Percentiles rank a stretch among this genome's conserved stretches.
phyloP scores from a whole-genome alignment of 2,113 vertebrate genomes.

The Pycnonotus jocosus region DNA sequence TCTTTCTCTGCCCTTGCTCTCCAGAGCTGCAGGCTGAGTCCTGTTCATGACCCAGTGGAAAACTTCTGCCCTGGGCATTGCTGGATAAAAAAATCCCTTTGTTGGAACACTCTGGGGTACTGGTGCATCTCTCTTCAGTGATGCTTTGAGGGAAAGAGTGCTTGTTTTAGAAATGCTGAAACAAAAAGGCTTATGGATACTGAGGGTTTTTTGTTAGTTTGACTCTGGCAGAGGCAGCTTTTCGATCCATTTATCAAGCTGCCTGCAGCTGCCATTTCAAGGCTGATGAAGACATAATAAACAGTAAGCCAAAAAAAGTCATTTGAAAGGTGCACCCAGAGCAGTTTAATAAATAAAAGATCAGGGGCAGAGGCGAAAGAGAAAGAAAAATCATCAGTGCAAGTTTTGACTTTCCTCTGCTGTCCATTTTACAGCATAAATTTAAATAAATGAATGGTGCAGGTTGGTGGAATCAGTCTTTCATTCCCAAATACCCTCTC shows the following conservation, averaged over 20 bases:
- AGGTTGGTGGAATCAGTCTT: not conserved
- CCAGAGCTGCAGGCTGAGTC: not conserved
- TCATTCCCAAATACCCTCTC: not conserved
- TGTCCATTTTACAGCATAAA: not conserved
- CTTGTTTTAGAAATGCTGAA: not conserved
- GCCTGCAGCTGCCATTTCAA: slow-evolving; percentile 27
- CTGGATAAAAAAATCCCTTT: not conserved
- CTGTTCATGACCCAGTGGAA: not conserved
- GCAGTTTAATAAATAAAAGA: slow-evolving; percentile 20
- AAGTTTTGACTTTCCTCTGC: not conserved
- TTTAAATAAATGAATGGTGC: slow-evolving; percentile 14
- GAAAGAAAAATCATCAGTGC: not conserved
- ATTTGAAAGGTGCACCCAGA: not conserved
- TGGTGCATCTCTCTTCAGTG: not conserved
- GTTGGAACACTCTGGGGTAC: not conserved
- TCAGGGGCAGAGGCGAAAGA: not conserved
- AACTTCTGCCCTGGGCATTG: not conserved
- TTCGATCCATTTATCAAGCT: slow-evolving; percentile 39
- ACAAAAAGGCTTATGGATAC: not conserved
- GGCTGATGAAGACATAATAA: not conserved
- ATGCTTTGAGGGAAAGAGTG: not conserved
- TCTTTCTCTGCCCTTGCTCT: not conserved
- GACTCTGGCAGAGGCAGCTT: not conserved
- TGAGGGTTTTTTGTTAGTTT: not conserved
- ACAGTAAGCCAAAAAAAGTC: not conserved